These are phyloP conservation scores for Dascillus cervinus DNA, from an alignment of 2,888 invertebrate genomes.

Conservation along the genomic window DNA sequence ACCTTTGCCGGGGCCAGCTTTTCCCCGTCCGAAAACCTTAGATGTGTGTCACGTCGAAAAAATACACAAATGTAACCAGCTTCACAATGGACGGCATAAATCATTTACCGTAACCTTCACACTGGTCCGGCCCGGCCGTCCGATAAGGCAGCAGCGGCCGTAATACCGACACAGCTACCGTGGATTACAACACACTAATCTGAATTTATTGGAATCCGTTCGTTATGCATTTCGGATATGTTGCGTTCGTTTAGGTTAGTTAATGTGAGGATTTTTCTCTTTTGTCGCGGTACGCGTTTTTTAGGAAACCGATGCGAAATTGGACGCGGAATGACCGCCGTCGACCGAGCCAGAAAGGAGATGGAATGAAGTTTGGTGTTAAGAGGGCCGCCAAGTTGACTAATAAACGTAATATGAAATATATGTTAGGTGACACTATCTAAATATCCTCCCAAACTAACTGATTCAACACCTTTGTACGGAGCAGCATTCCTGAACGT, in stretches of 20 bases:
- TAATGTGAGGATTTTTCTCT: conserved; percentile 17
- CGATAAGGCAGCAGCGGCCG: conserved; percentile 26
- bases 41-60: too few species aligned
- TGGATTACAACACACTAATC: conserved; percentile 40
- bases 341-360: neutral
- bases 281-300: neutral
- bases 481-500: conserved; percentile 33
- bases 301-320: neutral
- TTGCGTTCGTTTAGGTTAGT: conserved; percentile 20
- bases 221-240: conserved; percentile 10
- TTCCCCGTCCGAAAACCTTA: too few species aligned
- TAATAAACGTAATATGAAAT: conserved; percentile 36
- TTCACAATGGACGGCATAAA: conserved; percentile 30
- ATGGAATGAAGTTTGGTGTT: neutral
- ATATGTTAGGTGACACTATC: conserved; percentile 36
- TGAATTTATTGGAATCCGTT: conserved; percentile 38
- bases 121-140: conserved; percentile 21
- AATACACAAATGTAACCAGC: conserved; percentile 18
- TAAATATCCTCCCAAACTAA: conserved; percentile 35
- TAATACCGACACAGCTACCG: conserved; percentile 35
- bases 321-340: neutral
- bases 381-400: conserved; percentile 14
- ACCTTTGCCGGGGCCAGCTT: too few species aligned
- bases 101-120: conserved; percentile 28
- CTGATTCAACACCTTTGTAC: conserved; percentile 39